Percentiles rank a stretch among this genome's conserved stretches.
phyloP scores from a whole-genome alignment of 2,797 vertebrate genomes.

The Mormyrops boulengeri region DNA sequence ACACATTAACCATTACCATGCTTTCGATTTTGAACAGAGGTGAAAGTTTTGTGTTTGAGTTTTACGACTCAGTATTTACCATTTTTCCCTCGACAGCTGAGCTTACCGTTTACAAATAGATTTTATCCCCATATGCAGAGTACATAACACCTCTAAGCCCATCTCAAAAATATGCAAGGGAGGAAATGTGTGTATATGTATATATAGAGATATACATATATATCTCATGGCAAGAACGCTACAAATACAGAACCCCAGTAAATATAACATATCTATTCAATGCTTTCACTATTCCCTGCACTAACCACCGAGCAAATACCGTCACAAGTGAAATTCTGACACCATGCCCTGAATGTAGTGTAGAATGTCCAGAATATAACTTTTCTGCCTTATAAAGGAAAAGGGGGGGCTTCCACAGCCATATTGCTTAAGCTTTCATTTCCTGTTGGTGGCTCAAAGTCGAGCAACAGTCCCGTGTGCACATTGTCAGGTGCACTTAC shows the following conservation, averaged over 20 bases:
- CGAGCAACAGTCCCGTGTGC: background rate
- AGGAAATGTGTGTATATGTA: background rate
- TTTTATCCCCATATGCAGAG: background rate
- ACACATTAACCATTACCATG: background rate
- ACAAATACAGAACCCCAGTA: background rate
- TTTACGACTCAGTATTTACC: background rate
- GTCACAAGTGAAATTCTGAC: background rate
- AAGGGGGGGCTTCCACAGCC: constrained; percentile 8
- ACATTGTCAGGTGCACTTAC: background rate
- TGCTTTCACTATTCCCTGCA: background rate
- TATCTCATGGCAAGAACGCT: background rate
- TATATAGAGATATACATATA: too few species aligned
- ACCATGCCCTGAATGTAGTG: background rate
- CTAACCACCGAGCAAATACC: background rate
- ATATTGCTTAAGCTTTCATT: constrained; percentile 1
- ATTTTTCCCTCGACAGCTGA: background rate
- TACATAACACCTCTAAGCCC: background rate
- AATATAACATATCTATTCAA: background rate
- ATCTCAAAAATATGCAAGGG: background rate
- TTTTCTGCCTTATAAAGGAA: background rate
- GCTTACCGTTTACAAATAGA: background rate
- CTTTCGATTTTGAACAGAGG: background rate
- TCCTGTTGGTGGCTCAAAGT: constrained; percentile 25
- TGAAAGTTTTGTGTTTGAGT: background rate
- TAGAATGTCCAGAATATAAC: background rate